Evolutionary conservation across 2,888 invertebrate species (phyloP).

Genomic region (Microctonus brassicae): DNA sequence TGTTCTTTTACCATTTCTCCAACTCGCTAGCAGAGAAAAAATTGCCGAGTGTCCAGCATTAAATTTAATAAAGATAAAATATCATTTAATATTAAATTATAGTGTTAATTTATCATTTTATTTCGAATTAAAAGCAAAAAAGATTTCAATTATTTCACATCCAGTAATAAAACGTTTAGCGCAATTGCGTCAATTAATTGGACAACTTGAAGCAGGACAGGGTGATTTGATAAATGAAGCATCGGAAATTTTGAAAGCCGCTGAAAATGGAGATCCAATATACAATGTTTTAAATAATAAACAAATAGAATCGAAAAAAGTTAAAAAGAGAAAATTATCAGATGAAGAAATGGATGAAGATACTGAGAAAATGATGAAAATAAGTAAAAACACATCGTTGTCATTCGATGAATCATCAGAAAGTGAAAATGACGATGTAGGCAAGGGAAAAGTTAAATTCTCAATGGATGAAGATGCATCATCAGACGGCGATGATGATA

Average conservation of each 20-base stretch:
- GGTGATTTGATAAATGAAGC: slow-evolving; percentile 79
- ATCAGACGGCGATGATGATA: slow-evolving; percentile 22
- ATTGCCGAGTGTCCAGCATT: slow-evolving; percentile 78
- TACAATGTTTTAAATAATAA: slow-evolving; percentile 54
- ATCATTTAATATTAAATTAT: slow-evolving; percentile 82
- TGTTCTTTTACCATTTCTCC: slow-evolving; percentile 78
- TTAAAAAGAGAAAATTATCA: background rate
- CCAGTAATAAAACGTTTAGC: slow-evolving; percentile 90
- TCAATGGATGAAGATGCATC: slow-evolving; percentile 25
- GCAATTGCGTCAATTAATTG: slow-evolving; percentile 83
- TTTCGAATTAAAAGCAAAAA: slow-evolving; percentile 84
- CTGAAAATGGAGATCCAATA: slow-evolving; percentile 69
- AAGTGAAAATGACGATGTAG: slow-evolving; percentile 39
- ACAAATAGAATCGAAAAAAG: background rate
- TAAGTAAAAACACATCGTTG: slow-evolving; percentile 35
- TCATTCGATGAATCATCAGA: slow-evolving; percentile 52
- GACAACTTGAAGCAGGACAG: slow-evolving; percentile 80
- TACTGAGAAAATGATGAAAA: slow-evolving; percentile 41
- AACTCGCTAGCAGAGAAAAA: slow-evolving; percentile 75
- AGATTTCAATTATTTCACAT: slow-evolving; percentile 81
- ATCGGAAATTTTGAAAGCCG: slow-evolving; percentile 73
- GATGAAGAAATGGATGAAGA: slow-evolving; percentile 7
- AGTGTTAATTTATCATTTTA: slow-evolving; percentile 90
- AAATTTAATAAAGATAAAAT: slow-evolving; percentile 80
- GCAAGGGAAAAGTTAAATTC: slow-evolving; percentile 21